Evolutionary conservation across 2,113 vertebrate species (phyloP).

Genomic region (Istiophorus platypterus): DNA sequence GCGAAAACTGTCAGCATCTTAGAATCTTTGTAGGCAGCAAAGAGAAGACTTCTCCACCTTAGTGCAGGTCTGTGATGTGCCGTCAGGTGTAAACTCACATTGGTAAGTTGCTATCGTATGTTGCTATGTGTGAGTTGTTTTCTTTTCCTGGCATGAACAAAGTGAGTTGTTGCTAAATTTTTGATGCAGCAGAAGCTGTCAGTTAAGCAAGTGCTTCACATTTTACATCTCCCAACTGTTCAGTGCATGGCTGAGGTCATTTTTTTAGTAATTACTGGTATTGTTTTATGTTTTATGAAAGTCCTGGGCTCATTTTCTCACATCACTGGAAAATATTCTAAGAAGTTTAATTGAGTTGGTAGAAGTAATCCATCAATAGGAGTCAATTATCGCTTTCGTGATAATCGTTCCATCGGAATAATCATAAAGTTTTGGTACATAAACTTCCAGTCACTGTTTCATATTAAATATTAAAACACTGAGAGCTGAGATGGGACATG

Average conservation of each 20-base stretch:
- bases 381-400: neutral
- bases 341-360: conserved; percentile 24
- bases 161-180: neutral
- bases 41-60: conserved; percentile 45
- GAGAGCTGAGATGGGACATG: neutral
- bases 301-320: conserved; percentile 22
- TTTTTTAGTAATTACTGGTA: conserved; percentile 3
- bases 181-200: neutral
- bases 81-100: conserved; percentile 18
- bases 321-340: conserved; percentile 10
- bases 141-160: conserved; percentile 7
- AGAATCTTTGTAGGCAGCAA: conserved; percentile 27
- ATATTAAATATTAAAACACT: neutral
- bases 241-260: neutral
- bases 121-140: conserved; percentile 15
- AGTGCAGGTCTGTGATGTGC: conserved; percentile 35
- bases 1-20: conserved; percentile 41
- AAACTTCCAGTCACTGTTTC: conserved; percentile 14
- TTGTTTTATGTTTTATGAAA: conserved; percentile 19
- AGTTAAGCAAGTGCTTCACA: no score
- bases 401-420: conserved; percentile 1
- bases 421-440: conserved; percentile 15
- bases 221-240: neutral
- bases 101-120: conserved; percentile 63
- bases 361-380: conserved; percentile 10